Percentiles rank a stretch among this genome's conserved stretches.
These are phyloP conservation scores for Glossophaga mutica DNA, from an alignment of 2,797 vertebrate species.

Conservation along the genomic window DNA sequence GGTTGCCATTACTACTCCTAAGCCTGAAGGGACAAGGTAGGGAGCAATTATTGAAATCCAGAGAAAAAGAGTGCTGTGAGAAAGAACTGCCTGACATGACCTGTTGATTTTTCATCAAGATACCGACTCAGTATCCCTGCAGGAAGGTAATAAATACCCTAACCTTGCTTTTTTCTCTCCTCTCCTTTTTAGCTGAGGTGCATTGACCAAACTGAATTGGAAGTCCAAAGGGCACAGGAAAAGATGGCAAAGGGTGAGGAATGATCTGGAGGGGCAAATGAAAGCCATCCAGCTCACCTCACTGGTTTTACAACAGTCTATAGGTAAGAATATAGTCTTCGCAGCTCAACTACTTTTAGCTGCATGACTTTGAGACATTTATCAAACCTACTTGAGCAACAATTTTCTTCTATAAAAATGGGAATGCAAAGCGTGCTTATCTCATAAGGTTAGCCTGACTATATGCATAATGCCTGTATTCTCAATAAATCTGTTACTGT, in stretches of 20 bases:
- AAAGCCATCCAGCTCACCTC: too few relatives aligned
- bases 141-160: background rate
- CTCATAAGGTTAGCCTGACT: background rate
- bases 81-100: accelerated
- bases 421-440: background rate
- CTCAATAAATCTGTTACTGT: background rate
- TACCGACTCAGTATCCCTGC: background rate
- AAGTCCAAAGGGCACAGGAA: background rate
- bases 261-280: too few relatives aligned
- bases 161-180: background rate
- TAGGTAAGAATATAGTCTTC: accelerated
- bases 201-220: background rate
- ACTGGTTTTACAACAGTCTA: too few relatives aligned
- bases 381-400: background rate
- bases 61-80: background rate
- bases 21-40: too few relatives aligned
- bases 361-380: background rate
- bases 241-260: background rate
- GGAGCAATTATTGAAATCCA: too few relatives aligned
- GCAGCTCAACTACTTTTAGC: background rate
- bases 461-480: background rate
- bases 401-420: background rate
- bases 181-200: background rate
- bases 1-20: background rate
- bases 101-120: background rate